These are phyloP conservation scores for Tinamus guttatus DNA, from an alignment of 2,113 vertebrate genomes.

Conservation along the genomic window DNA sequence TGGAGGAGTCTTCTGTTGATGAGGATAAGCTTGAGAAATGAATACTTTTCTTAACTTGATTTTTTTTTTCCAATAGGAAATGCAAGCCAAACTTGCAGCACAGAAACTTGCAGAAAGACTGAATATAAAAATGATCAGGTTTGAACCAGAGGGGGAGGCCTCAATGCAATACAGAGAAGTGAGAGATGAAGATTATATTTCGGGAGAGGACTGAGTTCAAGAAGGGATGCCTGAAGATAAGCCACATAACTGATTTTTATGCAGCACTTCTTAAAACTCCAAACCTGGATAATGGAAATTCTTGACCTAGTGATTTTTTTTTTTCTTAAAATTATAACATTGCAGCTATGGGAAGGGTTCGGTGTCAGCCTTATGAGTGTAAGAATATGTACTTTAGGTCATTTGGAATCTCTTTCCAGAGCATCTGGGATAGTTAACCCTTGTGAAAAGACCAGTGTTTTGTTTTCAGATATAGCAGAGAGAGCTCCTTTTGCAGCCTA, in stretches of 20 bases:
- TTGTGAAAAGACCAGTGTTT: neutral
- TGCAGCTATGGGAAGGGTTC: neutral
- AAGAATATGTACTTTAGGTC: neutral
- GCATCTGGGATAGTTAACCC: neutral
- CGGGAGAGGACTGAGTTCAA: constrained; percentile 82
- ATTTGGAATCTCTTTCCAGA: neutral
- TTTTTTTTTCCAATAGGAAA: constrained; percentile 76
- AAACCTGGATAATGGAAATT: neutral
- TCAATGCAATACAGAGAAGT: constrained; percentile 86
- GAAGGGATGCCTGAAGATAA: neutral
- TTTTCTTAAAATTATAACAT: neutral
- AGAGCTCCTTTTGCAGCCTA: neutral
- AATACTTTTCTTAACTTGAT: neutral
- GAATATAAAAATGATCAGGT: constrained; percentile 85
- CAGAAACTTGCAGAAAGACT: constrained; percentile 90
- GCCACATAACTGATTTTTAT: neutral
- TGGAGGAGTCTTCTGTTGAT: neutral
- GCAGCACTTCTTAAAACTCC: neutral
- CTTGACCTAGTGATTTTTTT: neutral
- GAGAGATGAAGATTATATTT: constrained; percentile 82
- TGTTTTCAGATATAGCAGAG: neutral
- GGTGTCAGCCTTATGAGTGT: neutral
- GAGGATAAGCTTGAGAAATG: neutral
- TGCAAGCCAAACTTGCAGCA: constrained; percentile 90
- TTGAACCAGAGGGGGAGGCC: constrained; percentile 83